phyloP scores from a whole-genome alignment of 2,797 vertebrate species.

The Aphelocoma californica region DNA sequence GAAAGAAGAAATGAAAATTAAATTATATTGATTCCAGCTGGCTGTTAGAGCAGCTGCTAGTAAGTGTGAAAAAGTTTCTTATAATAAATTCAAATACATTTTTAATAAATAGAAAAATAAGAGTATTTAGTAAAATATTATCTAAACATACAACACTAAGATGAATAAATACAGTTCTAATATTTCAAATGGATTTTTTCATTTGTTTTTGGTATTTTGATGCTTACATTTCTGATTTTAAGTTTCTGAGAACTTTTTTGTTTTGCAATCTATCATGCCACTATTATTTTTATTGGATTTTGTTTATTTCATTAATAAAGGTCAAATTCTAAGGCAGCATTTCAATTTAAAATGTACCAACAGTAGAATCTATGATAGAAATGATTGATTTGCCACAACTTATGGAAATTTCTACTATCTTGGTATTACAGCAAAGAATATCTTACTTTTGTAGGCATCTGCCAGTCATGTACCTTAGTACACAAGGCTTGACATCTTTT shows the following conservation, averaged over 20 bases:
- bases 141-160: background rate
- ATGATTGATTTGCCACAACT: background rate
- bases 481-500: background rate
- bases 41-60: background rate
- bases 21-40: conserved; percentile 34
- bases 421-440: background rate
- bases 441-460: background rate
- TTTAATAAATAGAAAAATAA: background rate
- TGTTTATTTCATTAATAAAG: background rate
- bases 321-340: background rate
- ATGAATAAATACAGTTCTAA: background rate
- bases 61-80: background rate
- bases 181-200: background rate
- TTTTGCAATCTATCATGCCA: background rate
- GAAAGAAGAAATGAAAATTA: background rate
- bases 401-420: background rate
- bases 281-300: background rate
- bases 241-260: background rate
- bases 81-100: background rate
- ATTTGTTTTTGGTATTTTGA: background rate
- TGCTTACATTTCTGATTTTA: background rate
- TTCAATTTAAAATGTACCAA: background rate
- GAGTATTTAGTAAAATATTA: background rate
- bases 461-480: background rate
- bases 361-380: background rate